phyloP scores from a whole-genome alignment of 2,797 vertebrate genomes.

The Danio kyathit region DNA sequence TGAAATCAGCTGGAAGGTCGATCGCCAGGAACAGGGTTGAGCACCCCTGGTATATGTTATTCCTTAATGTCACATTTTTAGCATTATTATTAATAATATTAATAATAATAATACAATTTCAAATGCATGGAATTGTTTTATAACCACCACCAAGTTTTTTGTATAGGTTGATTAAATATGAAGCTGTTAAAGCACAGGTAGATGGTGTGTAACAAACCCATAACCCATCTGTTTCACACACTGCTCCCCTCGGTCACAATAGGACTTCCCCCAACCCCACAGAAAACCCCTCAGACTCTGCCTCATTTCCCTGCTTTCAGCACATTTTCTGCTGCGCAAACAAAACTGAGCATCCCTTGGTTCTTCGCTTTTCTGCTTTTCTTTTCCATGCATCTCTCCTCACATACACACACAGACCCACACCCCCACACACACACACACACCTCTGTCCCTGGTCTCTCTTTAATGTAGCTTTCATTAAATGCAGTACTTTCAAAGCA shows the following conservation, averaged over 20 bases:
- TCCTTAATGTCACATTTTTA: neutral
- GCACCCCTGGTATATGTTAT: no score
- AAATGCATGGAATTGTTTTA: neutral
- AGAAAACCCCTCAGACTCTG: slow-evolving; percentile 69
- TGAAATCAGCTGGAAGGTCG: no score
- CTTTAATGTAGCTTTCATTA: slow-evolving; percentile 80
- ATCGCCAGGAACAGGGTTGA: no score
- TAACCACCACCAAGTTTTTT: neutral
- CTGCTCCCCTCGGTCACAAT: slow-evolving; percentile 68
- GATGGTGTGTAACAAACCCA: slow-evolving; percentile 13
- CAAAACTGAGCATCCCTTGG: slow-evolving; percentile 76
- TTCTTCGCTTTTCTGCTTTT: slow-evolving; percentile 58
- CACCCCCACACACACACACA: slow-evolving; percentile 60
- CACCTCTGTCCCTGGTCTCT: slow-evolving; percentile 71
- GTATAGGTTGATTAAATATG: neutral
- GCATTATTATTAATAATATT: no score
- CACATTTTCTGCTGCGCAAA: slow-evolving; percentile 82
- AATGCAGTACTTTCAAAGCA: slow-evolving; percentile 72
- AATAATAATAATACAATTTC: no score
- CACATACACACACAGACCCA: slow-evolving; percentile 25
- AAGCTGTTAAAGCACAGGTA: slow-evolving; percentile 19
- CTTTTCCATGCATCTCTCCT: slow-evolving; percentile 44
- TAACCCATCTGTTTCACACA: slow-evolving; percentile 29
- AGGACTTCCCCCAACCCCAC: slow-evolving; percentile 63
- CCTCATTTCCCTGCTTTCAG: slow-evolving; percentile 79